A percentile compares a stretch with the other conserved stretches of the same genome.
phyloP scores from a whole-genome alignment of 2,113 vertebrate genomes.

The Lophochroa leadbeateri region DNA sequence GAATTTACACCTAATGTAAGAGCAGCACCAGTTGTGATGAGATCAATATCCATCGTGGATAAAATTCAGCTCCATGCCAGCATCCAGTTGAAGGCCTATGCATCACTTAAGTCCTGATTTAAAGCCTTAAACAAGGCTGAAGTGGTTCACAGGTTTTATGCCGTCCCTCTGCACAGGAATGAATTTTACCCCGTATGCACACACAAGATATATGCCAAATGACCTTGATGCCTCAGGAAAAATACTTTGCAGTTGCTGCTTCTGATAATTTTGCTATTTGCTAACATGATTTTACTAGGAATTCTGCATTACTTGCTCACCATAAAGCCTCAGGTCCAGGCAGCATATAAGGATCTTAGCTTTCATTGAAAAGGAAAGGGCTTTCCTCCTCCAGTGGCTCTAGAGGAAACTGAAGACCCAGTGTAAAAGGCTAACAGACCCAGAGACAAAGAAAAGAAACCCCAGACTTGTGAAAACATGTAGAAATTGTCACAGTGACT shows the following conservation, averaged over 20 bases:
- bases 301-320: neutral
- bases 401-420: neutral
- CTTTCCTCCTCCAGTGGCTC: neutral
- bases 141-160: neutral
- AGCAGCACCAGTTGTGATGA: neutral
- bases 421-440: neutral
- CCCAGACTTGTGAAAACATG: neutral
- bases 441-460: neutral
- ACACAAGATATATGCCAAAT: neutral
- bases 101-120: neutral
- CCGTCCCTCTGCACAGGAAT: neutral
- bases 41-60: neutral
- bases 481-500: neutral
- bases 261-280: neutral
- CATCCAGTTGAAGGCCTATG: neutral
- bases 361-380: neutral
- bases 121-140: neutral
- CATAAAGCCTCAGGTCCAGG: neutral
- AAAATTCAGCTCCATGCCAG: neutral
- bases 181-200: neutral
- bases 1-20: slow-evolving; percentile 13
- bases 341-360: neutral
- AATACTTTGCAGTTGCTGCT: neutral
- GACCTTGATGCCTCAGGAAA: neutral
- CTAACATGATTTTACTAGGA: neutral